Evolutionary conservation across 2,888 invertebrate genomes (phyloP).

Genomic region (Biston betularia): DNA sequence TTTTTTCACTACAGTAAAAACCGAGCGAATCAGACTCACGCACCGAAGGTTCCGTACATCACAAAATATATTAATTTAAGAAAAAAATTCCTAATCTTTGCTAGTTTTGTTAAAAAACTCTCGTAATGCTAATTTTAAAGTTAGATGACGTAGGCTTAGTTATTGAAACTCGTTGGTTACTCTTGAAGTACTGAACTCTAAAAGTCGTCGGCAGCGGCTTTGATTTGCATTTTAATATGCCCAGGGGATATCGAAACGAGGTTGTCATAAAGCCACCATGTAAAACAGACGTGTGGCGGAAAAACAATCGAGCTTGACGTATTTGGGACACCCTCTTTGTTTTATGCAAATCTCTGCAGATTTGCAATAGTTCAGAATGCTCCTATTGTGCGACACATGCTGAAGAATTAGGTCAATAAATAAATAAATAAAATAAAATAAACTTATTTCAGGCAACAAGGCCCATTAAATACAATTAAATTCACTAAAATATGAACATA

Average conservation of each 20-base stretch:
- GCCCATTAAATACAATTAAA: too few species aligned
- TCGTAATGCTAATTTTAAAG: too few species aligned
- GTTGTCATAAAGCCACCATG: slow-evolving; percentile 72
- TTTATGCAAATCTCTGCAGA: not conserved
- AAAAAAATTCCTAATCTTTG: too few species aligned
- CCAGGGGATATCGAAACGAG: slow-evolving; percentile 68
- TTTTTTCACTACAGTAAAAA: too few species aligned
- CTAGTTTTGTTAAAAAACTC: too few species aligned
- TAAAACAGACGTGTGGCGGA: slow-evolving; percentile 48
- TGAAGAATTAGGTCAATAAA: not conserved
- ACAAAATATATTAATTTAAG: too few species aligned
- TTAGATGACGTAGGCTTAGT: not conserved
- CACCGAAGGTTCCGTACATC: too few species aligned
- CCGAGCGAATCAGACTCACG: too few species aligned
- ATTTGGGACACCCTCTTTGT: slow-evolving; percentile 34
- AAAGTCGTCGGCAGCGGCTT: slow-evolving; percentile 51
- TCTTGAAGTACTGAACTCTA: not conserved
- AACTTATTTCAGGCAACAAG: too few species aligned
- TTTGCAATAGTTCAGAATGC: not conserved
- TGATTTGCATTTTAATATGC: slow-evolving; percentile 85
- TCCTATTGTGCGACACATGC: not conserved
- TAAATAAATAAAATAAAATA: too few species aligned
- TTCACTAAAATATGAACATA: too few species aligned
- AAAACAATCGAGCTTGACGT: slow-evolving; percentile 51
- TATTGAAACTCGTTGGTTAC: not conserved